A percentile compares a stretch with the other conserved stretches of the same genome.
Conservation (phyloP, 2,797 vertebrate genomes). For the Iguana delicatissima region DNA sequence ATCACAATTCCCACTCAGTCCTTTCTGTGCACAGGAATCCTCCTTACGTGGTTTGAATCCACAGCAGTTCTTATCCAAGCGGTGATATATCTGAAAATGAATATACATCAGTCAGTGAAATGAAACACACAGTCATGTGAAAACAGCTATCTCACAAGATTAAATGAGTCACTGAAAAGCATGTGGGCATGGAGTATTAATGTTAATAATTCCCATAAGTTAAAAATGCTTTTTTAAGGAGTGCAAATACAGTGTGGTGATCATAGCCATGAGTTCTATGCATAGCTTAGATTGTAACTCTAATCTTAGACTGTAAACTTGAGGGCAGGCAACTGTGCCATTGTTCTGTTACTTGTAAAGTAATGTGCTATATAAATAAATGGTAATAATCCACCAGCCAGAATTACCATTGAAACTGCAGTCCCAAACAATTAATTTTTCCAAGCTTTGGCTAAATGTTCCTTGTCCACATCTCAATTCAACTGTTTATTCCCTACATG, state of each 20-base stretch:
- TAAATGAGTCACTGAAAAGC: neutral
- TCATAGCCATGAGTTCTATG: neutral
- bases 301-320: too few relatives aligned
- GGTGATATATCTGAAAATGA: slow-evolving; percentile 89
- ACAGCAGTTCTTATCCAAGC: slow-evolving; percentile 93
- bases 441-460: neutral
- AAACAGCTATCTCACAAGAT: neutral
- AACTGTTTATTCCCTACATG: neutral
- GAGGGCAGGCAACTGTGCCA: too few relatives aligned
- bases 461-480: neutral
- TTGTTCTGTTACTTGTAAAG: too few relatives aligned
- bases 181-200: neutral
- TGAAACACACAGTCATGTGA: slow-evolving; percentile 29
- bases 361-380: too few relatives aligned
- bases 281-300: too few relatives aligned
- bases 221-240: neutral
- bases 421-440: too few relatives aligned
- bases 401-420: neutral
- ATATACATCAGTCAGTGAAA: slow-evolving; percentile 39
- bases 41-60: slow-evolving; percentile 92
- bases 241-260: neutral
- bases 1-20: slow-evolving; percentile 80
- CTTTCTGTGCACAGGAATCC: slow-evolving; percentile 85
- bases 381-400: too few relatives aligned
- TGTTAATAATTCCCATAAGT: neutral